Evolutionary conservation across 2,113 vertebrate genomes (phyloP), one percentile per base, ranked within the genome.

Genomic region (Vireo altiloquus): DNA sequence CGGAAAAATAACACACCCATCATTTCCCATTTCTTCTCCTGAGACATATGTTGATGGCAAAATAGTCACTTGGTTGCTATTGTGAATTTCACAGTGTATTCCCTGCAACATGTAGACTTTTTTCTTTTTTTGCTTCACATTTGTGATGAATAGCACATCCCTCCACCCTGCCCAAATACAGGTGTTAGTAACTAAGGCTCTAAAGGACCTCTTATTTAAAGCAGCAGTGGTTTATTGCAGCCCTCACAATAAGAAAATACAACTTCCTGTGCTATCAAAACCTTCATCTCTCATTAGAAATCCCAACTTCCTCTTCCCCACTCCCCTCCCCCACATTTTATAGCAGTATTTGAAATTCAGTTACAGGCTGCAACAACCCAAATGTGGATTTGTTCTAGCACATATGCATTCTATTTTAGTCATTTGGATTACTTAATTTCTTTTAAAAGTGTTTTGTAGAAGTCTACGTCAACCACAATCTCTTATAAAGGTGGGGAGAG

Each of bases 41-140:
- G 97, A 98, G 97, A 98, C 79, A 2, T 96, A 94, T 96, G 93
- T 95, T 97, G 96, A 97, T 97, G 97, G 97, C 96, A 97, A 97
- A 97, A 96, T 92, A 97, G 97, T 97, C 97, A 95, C 97, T 98
- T 97, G 87, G 96, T 97, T 97, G 95, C 94, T 96, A 31, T 96
- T 97, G 95, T 98, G 97, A 98, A 97, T 96, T 97, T 98, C 98
- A 98, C 98, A 98, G 97, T 98, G 97, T 98, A 98, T 97, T 96
- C 96, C 96, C 90, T 97, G 96, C 90, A 97, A 98, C 80, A 97
- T 84, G 93, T 91, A 96, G 44, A 95, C 22, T 74, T 89, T 79
- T 96, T 95, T 96, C 94, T 94, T 63, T 78, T 91, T 98, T 98
- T 96, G 84, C 96, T 97, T 98, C 72, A 18, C 87, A 59, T 97